Base-by-base conservation (phyloP, 2,797 vertebrate species). In the Catamblyrhynchus diadema region DNA sequence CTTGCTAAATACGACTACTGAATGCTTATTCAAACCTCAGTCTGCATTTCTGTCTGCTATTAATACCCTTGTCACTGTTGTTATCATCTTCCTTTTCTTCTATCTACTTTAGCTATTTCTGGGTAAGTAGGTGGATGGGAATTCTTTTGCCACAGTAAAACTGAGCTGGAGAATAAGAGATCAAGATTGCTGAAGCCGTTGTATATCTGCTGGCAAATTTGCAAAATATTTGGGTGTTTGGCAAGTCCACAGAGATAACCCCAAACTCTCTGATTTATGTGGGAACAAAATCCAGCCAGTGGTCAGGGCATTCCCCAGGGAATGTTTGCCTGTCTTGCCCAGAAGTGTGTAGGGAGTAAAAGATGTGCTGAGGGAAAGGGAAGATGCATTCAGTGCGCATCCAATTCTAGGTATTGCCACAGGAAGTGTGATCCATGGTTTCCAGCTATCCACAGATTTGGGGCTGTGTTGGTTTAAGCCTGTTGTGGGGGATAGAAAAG, bases 21-120 rank as follows among this genome's bases (percentile, higher is more conserved):
- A 90, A 75, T 83, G 75, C 37, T 94, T 78, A 94, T 84, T 96
- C 53, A 93, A 94, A 77, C 33, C 72, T 66, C 59, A 81, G 65
- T 69, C 66, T 86, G 37, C 44, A 13, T 84, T 89, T 94, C 84
- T 95, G n/a, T 62, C 48, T 89, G 81, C 85, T 95, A 56, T 65
- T 91, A 81, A 92, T 83, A 90, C 51, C 54, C 82, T 51, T 67
- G 78, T 61, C 72, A 64, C 42, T 81, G 59, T 81, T 91, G 56
- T 83, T 88, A 90, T 66, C 73, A 62, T 86, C 60, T 79, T 86
- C 32, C 12, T 82, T 93, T 92, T 69, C 81, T 88, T 86, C 45
- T 69, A 79, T 90, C 66, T 75, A 8, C 66, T 92, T 78, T 10
- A 88, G 66, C 77, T 94, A 35, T 96, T 90, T 86, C 54, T 90